phyloP scores from a whole-genome alignment of 2,113 vertebrate species.

The Genyomyrus donnyi region DNA sequence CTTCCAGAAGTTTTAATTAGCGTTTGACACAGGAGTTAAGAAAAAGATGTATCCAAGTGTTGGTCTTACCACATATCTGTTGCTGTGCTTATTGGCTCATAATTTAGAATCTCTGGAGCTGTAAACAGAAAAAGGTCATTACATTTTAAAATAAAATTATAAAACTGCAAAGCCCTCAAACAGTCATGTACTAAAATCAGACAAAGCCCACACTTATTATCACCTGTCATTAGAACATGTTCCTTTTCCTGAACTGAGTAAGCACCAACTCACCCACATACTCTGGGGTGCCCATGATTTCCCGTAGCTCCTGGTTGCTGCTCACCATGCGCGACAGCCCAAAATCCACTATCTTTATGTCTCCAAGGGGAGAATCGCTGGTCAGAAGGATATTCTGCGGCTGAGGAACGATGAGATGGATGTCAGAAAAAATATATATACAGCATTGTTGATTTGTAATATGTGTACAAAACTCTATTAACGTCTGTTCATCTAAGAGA shows the following conservation, averaged over 20 bases:
- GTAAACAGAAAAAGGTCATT: not conserved
- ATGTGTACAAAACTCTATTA: not conserved
- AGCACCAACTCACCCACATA: slow-evolving; percentile 56
- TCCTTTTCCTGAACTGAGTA: not conserved
- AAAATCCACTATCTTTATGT: slow-evolving; percentile 66
- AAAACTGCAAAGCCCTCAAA: not conserved
- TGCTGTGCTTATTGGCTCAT: slow-evolving; percentile 66
- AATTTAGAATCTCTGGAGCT: slow-evolving; percentile 67
- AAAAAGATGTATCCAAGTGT: slow-evolving; percentile 18
- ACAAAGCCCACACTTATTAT: not conserved
- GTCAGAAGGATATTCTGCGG: slow-evolving; percentile 68
- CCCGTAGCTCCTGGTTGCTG: slow-evolving; percentile 58
- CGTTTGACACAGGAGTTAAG: not conserved
- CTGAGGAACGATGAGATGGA: slow-evolving; percentile 31
- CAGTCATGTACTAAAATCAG: not conserved
- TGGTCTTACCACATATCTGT: slow-evolving; percentile 65
- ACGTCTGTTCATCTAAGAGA: not conserved
- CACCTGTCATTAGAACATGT: not conserved
- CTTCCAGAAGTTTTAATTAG: not conserved
- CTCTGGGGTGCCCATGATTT: slow-evolving; percentile 67
- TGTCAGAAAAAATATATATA: not conserved
- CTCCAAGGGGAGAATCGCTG: slow-evolving; percentile 53
- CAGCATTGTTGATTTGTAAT: not conserved
- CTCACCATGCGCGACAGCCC: slow-evolving; percentile 61
- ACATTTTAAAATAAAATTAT: not conserved